Conservation (phyloP, 2,113 vertebrate species). For the Protomyctophum bolini region DNA sequence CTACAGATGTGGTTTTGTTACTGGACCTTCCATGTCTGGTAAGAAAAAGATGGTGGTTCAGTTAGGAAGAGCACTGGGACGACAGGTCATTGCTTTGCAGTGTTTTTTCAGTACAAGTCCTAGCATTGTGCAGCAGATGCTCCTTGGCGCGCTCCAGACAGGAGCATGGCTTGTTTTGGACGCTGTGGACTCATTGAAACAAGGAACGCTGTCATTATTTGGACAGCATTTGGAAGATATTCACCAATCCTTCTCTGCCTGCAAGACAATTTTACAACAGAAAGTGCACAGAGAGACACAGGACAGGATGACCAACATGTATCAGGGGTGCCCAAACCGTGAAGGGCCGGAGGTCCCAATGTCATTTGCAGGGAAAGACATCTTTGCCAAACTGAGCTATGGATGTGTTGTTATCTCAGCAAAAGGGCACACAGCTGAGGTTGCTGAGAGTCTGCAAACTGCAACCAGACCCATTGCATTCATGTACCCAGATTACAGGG, state of each 20-base stretch:
- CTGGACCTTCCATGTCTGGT: slow-evolving; percentile 76
- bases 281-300: slow-evolving; percentile 9
- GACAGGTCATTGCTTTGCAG: slow-evolving; percentile 75
- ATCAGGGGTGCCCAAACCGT: neutral
- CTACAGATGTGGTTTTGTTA: slow-evolving; percentile 78
- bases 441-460: slow-evolving; percentile 77
- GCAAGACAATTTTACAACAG: slow-evolving; percentile 39
- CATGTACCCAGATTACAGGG: slow-evolving; percentile 71
- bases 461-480: slow-evolving; percentile 80
- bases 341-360: slow-evolving; percentile 42
- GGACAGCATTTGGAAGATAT: slow-evolving; percentile 79
- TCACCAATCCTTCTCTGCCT: slow-evolving; percentile 60
- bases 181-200: slow-evolving; percentile 70
- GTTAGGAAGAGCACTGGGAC: slow-evolving; percentile 80
- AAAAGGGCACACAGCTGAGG: slow-evolving; percentile 19
- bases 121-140: slow-evolving; percentile 70
- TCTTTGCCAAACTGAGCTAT: slow-evolving; percentile 71
- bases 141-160: slow-evolving; percentile 81
- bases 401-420: slow-evolving; percentile 78
- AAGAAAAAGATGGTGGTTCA: slow-evolving; percentile 71
- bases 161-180: slow-evolving; percentile 85
- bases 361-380: slow-evolving; percentile 68
- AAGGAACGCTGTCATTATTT: slow-evolving; percentile 72
- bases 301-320: neutral
- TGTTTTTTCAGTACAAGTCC: slow-evolving; percentile 68